phyloP scores from a whole-genome alignment of 1,140 invertebrate genomes.

The Antheraea pernyi region DNA sequence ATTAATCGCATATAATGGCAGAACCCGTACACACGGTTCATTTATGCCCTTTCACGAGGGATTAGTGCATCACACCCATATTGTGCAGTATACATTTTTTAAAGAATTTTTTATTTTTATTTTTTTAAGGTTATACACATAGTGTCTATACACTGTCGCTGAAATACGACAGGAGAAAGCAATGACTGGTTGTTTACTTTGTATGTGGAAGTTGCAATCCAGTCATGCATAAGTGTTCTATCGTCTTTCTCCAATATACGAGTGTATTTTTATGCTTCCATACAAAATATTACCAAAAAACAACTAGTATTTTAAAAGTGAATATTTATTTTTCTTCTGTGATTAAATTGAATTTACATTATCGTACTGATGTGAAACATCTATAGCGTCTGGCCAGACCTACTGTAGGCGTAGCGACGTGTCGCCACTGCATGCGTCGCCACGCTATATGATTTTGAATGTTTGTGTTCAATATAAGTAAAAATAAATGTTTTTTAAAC shows the following conservation, averaged over 20 bases:
- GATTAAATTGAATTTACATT: background rate
- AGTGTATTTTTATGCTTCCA: constrained; percentile 6
- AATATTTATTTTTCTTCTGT: constrained; percentile 11
- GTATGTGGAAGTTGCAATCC: background rate
- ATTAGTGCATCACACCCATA: background rate
- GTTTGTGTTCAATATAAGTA: no score
- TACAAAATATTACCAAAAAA: constrained; percentile 21
- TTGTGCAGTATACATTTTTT: background rate
- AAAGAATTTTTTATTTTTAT: background rate
- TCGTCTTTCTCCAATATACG: background rate
- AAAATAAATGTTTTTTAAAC: no score
- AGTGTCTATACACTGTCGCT: no score
- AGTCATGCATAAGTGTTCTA: background rate
- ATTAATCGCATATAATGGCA: constrained; percentile 46
- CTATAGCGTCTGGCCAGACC: no score
- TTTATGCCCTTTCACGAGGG: constrained; percentile 10
- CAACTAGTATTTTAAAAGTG: no score
- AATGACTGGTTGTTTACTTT: background rate
- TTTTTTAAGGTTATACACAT: no score
- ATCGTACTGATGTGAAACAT: no score
- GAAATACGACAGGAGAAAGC: background rate
- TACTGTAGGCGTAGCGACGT: no score
- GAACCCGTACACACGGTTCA: constrained; percentile 23
- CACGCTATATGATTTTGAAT: no score
- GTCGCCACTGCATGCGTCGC: no score